Percentiles rank a stretch among this genome's conserved stretches.
Evolutionary conservation across 2,888 invertebrate genomes (phyloP).

Genomic region (Nephrotoma flavescens): DNA sequence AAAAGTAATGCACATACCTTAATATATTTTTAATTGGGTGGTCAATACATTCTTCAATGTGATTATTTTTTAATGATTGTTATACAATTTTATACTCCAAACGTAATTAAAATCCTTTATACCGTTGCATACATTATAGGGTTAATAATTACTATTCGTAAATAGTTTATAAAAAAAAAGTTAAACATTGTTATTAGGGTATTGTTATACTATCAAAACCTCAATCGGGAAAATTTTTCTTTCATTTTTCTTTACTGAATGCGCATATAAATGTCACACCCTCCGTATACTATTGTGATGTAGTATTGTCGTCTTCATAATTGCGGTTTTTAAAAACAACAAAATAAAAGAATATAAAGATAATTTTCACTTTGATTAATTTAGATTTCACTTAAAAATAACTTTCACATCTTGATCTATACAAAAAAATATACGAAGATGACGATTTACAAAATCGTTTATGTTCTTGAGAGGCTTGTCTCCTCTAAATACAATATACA

Average conservation of each 20-base stretch:
- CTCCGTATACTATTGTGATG: not conserved
- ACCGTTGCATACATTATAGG: not conserved
- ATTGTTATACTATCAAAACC: not conserved
- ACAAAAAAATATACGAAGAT: not conserved
- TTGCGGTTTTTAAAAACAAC: not conserved
- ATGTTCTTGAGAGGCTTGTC: not conserved
- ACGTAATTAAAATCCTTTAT: not conserved
- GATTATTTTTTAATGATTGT: not conserved
- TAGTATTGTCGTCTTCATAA: not conserved
- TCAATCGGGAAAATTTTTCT: not conserved
- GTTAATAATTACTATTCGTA: not conserved
- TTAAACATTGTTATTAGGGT: not conserved
- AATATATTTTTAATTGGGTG: not conserved
- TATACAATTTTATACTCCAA: not conserved
- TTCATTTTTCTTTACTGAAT: not conserved
- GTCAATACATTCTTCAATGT: not conserved
- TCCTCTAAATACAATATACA: not conserved
- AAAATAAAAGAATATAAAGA: not conserved
- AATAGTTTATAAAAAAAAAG: not conserved
- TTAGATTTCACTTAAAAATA: not conserved
- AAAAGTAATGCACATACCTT: not conserved
- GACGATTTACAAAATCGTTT: not conserved
- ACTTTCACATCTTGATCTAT: not conserved
- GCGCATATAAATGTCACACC: not conserved
- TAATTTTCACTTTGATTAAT: not conserved